Base-by-base conservation (phyloP, 37 sponge, comb jelly and placozoan genomes). In the Lycopodina hypogea region DNA sequence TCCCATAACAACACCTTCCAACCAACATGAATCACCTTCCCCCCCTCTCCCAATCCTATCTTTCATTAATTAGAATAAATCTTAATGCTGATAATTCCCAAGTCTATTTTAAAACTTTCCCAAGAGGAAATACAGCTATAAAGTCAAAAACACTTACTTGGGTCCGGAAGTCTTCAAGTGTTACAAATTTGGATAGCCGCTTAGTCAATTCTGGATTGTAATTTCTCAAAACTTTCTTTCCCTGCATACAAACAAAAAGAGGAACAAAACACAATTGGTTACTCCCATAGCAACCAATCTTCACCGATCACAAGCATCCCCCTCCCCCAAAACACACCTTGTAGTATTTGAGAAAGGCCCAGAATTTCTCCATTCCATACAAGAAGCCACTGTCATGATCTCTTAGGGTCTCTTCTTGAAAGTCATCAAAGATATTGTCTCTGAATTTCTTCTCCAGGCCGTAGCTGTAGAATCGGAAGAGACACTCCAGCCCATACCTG, bases 271-370 rank as follows among this genome's bases (percentile, higher is more conserved):
- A n/a, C n/a, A n/a, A n/a, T n/a, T n/a, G n/a, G n/a, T n/a, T n/a
- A n/a, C n/a, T n/a, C n/a, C n/a, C n/a, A n/a, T n/a, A n/a, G n/a
- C n/a, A n/a, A n/a, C n/a, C n/a, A n/a, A n/a, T n/a, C n/a, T n/a
- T n/a, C n/a, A n/a, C n/a, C n/a, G n/a, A n/a, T n/a, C n/a, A n/a
- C n/a, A n/a, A n/a, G n/a, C n/a, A n/a, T n/a, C n/a, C n/a, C n/a
- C n/a, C n/a, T n/a, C n/a, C n/a, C n/a, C n/a, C n/a, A n/a, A n/a
- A n/a, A n/a, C 62, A 3, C 35, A 97, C 98, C 90, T 93, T 96
- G 86, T 99, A 99, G 61, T 93, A 99, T 68, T 96, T 93, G 57
- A 92, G 93, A 63, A 99, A 99, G 35, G 97, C 99, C 99, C 99
- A 99, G 89, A 96, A 99, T 64, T 99, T 99, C 73, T 99, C 99